A percentile compares a stretch with the other conserved stretches of the same genome.
Evolutionary conservation across 1,140 invertebrate genomes (phyloP).

Genomic region (Nephila pilipes): DNA sequence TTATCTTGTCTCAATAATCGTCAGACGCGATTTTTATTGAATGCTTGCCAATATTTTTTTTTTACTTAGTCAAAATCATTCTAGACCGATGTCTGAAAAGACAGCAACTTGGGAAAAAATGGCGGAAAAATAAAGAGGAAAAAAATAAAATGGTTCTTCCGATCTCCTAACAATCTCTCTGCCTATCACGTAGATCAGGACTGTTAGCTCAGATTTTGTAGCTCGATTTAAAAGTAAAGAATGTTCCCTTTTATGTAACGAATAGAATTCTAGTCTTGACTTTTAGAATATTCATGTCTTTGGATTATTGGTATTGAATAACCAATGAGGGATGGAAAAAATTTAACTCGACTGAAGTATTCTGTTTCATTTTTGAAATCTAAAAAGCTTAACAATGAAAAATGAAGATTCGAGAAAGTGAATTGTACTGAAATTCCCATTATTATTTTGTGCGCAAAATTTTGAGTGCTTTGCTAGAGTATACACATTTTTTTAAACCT

Average conservation of each 20-base stretch:
- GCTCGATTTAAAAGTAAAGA: background rate
- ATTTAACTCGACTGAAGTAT: background rate
- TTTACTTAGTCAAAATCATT: background rate
- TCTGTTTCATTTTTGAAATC: background rate
- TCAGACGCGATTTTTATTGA: background rate
- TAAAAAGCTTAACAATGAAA: background rate
- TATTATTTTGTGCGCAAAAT: too few species aligned
- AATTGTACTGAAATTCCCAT: too few species aligned
- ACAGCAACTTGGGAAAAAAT: background rate
- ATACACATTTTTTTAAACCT: too few species aligned
- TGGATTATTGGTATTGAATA: background rate
- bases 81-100: background rate
- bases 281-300: too few species aligned
- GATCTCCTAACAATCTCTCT: constrained; percentile 11
- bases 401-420: background rate
- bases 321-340: background rate
- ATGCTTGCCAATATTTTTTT: background rate
- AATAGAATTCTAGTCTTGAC: background rate
- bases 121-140: background rate
- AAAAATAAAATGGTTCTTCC: background rate
- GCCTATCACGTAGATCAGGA: constrained; percentile 13
- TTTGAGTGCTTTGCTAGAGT: too few species aligned
- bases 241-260: background rate
- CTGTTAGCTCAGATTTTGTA: background rate
- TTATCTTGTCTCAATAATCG: too few species aligned